Conservation (phyloP, 2,797 vertebrate species). For the Protonibea diacanthus region DNA sequence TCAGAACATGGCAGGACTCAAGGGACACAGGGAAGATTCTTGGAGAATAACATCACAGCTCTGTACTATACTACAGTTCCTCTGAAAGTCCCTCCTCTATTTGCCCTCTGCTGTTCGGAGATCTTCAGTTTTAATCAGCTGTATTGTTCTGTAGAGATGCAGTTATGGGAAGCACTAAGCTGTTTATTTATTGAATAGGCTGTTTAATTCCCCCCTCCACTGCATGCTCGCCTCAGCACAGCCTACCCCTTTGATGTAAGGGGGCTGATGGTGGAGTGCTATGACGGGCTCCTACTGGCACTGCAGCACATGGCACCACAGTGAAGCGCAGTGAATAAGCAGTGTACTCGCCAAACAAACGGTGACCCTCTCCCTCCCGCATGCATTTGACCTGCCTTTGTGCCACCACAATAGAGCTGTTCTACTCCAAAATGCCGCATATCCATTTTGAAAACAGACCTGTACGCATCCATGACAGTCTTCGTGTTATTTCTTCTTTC, state of each 20-base stretch:
- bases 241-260: constrained; percentile 70
- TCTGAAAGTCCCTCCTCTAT: constrained; percentile 74
- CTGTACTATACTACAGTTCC: constrained; percentile 63
- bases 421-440: constrained; percentile 22
- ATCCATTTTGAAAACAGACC: constrained; percentile 16
- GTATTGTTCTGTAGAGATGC: constrained; percentile 76
- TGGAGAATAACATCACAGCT: constrained; percentile 65
- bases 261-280: constrained; percentile 62
- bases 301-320: constrained; percentile 50
- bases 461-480: background rate
- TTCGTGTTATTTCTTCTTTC: background rate
- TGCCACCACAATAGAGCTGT: constrained; percentile 14
- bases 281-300: constrained; percentile 65
- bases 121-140: constrained; percentile 82
- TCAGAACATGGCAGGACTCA: constrained; percentile 62
- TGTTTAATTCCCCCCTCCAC: constrained; percentile 76
- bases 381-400: constrained; percentile 22
- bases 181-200: constrained; percentile 86
- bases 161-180: constrained; percentile 79
- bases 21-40: constrained; percentile 57
- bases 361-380: constrained; percentile 18
- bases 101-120: constrained; percentile 76
- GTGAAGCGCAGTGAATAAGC: constrained; percentile 62
- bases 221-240: constrained; percentile 57
- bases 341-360: constrained; percentile 52